phyloP scores from a whole-genome alignment of 2,113 vertebrate genomes.

The Tetrax tetrax region DNA sequence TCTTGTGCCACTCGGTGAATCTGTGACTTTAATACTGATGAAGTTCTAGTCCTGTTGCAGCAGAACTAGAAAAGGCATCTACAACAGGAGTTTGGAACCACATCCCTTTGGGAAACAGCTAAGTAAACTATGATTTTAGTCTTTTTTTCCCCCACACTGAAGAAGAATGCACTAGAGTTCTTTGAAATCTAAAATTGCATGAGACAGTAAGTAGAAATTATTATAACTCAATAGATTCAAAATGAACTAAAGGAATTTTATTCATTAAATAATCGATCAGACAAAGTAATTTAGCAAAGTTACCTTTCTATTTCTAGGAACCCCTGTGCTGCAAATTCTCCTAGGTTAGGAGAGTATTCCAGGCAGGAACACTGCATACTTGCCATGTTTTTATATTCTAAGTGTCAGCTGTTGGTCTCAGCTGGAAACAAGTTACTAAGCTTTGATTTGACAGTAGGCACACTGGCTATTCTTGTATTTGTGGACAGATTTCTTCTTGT shows the following conservation, averaged over 20 bases:
- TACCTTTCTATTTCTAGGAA: background rate
- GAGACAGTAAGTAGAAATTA: background rate
- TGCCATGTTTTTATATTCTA: background rate
- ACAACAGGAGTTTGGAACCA: background rate
- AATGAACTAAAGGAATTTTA: background rate
- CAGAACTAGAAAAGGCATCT: background rate
- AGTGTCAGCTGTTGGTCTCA: slow-evolving; percentile 3
- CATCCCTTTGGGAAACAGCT: background rate
- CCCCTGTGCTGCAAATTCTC: background rate
- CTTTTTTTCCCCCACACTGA: background rate
- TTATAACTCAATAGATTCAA: background rate
- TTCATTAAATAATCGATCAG: background rate
- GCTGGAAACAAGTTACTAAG: background rate
- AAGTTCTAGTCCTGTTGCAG: background rate
- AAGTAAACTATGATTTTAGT: background rate
- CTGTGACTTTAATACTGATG: background rate
- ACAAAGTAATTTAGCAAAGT: background rate
- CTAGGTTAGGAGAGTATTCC: background rate
- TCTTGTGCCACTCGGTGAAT: background rate
- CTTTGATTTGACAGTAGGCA: background rate
- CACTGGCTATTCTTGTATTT: background rate
- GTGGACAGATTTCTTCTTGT: background rate
- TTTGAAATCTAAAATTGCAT: background rate
- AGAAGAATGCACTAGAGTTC: background rate
- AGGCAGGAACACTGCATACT: background rate